These are phyloP conservation scores for Chiridota heheva DNA, from an alignment of 35 echinoderm and acorn worm species.

Conservation along the genomic window DNA sequence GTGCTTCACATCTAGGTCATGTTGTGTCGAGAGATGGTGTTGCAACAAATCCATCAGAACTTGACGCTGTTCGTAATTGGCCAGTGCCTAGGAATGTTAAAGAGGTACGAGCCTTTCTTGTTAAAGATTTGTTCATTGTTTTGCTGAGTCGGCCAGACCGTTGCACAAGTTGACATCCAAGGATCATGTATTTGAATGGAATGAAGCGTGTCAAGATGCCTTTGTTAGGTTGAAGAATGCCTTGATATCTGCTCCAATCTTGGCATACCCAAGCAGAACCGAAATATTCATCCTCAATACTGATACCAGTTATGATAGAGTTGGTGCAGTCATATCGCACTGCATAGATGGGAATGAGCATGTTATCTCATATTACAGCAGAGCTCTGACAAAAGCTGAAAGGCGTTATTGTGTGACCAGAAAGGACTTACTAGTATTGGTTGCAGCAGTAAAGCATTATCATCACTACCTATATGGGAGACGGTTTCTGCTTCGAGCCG, in stretches of 20 bases:
- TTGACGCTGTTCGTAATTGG: too few species aligned
- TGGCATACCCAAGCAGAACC: conserved; percentile 13
- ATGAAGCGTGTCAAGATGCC: conserved; percentile 34
- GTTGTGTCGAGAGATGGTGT: too few species aligned
- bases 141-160: conserved; percentile 6
- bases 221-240: conserved; percentile 19
- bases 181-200: too few species aligned
- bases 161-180: too few species aligned
- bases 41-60: too few species aligned
- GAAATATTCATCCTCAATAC: conserved; percentile 18
- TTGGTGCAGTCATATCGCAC: conserved; percentile 44
- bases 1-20: too few species aligned
- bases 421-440: too few species aligned
- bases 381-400: conserved; percentile 9
- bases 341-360: conserved; percentile 6
- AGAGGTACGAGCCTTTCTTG: too few species aligned
- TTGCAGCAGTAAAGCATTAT: conserved; percentile 37
- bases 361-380: conserved; percentile 23
- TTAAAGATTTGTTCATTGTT: not conserved
- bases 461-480: conserved; percentile 40
- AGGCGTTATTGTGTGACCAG: conserved; percentile 48
- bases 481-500: conserved; percentile 12
- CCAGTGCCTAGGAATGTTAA: too few species aligned
- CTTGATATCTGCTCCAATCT: conserved; percentile 19
- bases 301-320: too few species aligned